phyloP scores from a whole-genome alignment of 1,140 invertebrate species.

The Saccostrea glomerata region DNA sequence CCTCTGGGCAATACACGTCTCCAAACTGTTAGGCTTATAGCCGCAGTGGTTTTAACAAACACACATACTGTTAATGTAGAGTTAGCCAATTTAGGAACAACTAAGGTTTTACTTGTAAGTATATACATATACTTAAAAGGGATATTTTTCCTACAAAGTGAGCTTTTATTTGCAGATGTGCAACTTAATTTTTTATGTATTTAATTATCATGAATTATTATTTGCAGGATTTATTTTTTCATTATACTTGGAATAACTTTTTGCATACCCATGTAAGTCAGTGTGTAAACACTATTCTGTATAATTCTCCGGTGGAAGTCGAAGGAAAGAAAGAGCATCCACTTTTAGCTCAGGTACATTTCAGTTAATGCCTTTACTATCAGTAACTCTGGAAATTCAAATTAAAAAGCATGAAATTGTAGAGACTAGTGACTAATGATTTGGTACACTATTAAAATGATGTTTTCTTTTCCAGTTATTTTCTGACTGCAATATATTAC shows the following conservation, averaged over 20 bases:
- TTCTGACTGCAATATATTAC: slow-evolving; percentile 84
- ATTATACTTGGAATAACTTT: slow-evolving; percentile 93
- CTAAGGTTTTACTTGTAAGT: slow-evolving; percentile 84
- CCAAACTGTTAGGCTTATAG: slow-evolving; percentile 87
- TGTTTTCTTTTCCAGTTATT: slow-evolving; percentile 83
- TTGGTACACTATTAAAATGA: neutral
- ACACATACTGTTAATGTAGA: slow-evolving; percentile 77
- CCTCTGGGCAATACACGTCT: slow-evolving; percentile 89
- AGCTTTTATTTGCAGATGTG: too few relatives aligned
- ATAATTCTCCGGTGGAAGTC: slow-evolving; percentile 74
- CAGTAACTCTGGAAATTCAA: neutral
- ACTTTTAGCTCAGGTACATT: slow-evolving; percentile 76
- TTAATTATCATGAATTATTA: slow-evolving; percentile 53
- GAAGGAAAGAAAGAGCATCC: slow-evolving; percentile 77
- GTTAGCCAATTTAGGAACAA: slow-evolving; percentile 81
- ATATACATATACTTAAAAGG: neutral
- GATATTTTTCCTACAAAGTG: too few relatives aligned
- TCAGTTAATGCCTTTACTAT: neutral
- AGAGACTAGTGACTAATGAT: neutral
- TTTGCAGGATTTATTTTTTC: slow-evolving; percentile 90
- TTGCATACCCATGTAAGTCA: slow-evolving; percentile 91
- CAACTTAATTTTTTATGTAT: too few relatives aligned
- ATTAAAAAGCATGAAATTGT: neutral
- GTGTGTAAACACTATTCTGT: slow-evolving; percentile 85
- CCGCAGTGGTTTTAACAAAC: slow-evolving; percentile 85